Base-by-base conservation (phyloP, 2,888 invertebrate genomes). In the Dioctria rufipes region DNA sequence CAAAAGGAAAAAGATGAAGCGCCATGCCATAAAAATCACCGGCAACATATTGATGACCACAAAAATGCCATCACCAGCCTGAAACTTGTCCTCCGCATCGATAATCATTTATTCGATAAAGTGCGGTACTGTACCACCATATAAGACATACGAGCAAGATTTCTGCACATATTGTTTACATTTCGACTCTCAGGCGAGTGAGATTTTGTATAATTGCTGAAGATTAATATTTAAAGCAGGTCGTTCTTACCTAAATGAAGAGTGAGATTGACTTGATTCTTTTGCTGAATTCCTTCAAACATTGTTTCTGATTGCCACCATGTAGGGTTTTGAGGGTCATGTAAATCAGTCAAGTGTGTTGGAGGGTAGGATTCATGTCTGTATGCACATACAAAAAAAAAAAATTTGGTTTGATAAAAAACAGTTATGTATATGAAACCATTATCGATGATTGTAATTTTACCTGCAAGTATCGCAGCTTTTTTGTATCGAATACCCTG, bases 221-320 rank as follows among this genome's bases (percentile, higher is more conserved):
- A 46, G 8, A 5, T 46, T 46, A 46, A 46, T 8, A 39, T 60
- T 60, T 49, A 46, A 8, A 46, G 46, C 8, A 8, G 8, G 46
- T 25, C 25, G 13, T 25, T 43, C 91, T 90, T 87, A 97, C 97
- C 94, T 83, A 98, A 91, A 86, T 95, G 92, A 46, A 99, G 90
- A 0, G 98, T 98, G 83, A 99, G 91, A 89, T 98, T 98, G 85
- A 99, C 98, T 89, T 94, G 94, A 86, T 93, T 94, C 0, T 98
- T 97, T 87, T 95, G 95, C 88, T 97, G 96, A 80, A 98, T 94
- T 42, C 94, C 95, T 86, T 99, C 97, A 86, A 92, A 93, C 97
- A 99, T 98, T 3, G 99, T 99, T 88, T 98, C 98, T 0, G 98
- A 98, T 88, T 98, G 98, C 98, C 98, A 98, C 96, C 97, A 98